A percentile compares a stretch with the other conserved stretches of the same genome.
phyloP scores from a whole-genome alignment of 2,888 invertebrate species.

The Aromia moschata region DNA sequence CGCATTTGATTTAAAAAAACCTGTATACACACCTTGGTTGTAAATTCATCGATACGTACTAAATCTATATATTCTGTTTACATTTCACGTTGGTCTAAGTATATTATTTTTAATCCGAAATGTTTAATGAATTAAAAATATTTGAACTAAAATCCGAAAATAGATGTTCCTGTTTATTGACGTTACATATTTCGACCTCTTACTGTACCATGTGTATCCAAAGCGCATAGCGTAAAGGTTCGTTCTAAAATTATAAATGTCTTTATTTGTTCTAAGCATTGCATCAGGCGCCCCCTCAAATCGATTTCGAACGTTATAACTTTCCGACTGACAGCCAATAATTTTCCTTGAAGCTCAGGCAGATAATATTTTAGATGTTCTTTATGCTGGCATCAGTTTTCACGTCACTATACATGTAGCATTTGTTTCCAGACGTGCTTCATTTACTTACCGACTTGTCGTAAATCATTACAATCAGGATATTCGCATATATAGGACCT shows the following conservation, averaged over 20 bases:
- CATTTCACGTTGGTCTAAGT: conserved; percentile 35
- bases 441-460: conserved; percentile 26
- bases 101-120: conserved; percentile 44
- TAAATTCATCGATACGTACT: conserved; percentile 38
- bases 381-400: conserved; percentile 40
- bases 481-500: conserved; percentile 19
- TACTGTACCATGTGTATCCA: conserved; percentile 23
- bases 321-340: conserved; percentile 38
- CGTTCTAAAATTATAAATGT: conserved; percentile 27
- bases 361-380: conserved; percentile 40
- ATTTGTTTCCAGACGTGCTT: conserved; percentile 37
- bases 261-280: conserved; percentile 32
- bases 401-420: conserved; percentile 33
- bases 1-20: conserved; percentile 17
- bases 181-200: conserved; percentile 46
- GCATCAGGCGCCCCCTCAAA: conserved; percentile 31
- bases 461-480: conserved; percentile 15
- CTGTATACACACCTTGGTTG: conserved; percentile 16
- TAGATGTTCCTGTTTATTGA: conserved; percentile 48
- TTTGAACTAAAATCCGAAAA: conserved; percentile 48
- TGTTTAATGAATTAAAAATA: conserved; percentile 46
- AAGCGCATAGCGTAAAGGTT: conserved; percentile 5
- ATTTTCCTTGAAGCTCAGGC: conserved; percentile 36
- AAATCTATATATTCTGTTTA: conserved; percentile 35
- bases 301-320: conserved; percentile 33